Conservation (phyloP, 2,888 invertebrate species). For the Malthinus flaveolus region DNA sequence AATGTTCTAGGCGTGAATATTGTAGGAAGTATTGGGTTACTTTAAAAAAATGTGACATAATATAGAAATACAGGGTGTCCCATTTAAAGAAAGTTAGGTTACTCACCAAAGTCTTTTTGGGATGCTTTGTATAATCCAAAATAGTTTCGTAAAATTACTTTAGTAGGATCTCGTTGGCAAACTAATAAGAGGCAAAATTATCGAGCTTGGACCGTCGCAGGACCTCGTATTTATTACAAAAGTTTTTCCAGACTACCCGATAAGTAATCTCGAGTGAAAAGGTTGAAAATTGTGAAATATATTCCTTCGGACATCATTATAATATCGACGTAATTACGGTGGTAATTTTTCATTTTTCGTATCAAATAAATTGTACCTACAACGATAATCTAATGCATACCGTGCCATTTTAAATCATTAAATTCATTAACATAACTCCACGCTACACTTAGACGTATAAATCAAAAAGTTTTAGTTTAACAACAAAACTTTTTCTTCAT, state of each 20-base stretch:
- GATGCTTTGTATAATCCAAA: too few species aligned
- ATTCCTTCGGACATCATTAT: neutral
- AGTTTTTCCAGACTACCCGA: neutral
- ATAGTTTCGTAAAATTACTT: too few species aligned
- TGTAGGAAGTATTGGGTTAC: too few species aligned
- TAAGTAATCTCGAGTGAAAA: neutral
- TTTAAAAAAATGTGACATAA: too few species aligned
- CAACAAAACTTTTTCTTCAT: constrained; percentile 12
- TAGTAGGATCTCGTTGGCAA: too few species aligned
- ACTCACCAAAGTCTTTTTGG: too few species aligned
- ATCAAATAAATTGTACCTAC: constrained; percentile 10
- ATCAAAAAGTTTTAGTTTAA: constrained; percentile 14
- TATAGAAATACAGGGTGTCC: too few species aligned
- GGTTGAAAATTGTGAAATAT: neutral
- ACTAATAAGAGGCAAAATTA: too few species aligned
- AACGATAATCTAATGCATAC: constrained; percentile 9
- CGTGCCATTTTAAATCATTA: constrained; percentile 16
- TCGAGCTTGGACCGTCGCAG: too few species aligned
- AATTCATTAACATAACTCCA: constrained; percentile 16
- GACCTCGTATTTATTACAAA: neutral
- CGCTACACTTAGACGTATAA: constrained; percentile 13
- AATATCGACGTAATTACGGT: constrained; percentile 6
- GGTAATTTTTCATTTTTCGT: constrained; percentile 6
- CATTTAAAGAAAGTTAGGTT: too few species aligned
- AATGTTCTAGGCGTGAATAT: too few species aligned